A percentile compares a stretch with the other conserved stretches of the same genome.
These are phyloP conservation scores for Mirza zaza DNA, from an alignment of 2,113 vertebrate species.

Conservation along the genomic window DNA sequence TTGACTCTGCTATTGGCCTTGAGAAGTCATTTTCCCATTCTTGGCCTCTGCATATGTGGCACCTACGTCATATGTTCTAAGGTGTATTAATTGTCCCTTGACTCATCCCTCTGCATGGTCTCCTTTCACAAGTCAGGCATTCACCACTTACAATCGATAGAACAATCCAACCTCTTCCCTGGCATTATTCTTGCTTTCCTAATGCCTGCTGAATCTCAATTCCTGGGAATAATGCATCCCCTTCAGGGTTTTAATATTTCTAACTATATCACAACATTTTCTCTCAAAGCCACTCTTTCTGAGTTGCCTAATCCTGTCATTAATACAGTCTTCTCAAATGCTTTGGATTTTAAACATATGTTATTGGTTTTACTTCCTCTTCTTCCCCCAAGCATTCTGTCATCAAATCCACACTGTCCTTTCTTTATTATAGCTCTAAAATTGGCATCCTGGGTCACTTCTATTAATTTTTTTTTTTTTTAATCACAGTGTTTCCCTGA, in stretches of 20 bases:
- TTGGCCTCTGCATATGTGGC: neutral
- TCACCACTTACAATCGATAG: neutral
- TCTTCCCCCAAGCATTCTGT: neutral
- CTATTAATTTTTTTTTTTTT: neutral
- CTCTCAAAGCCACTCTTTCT: neutral
- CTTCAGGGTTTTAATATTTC: neutral
- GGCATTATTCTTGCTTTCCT: neutral
- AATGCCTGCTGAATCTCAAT: neutral
- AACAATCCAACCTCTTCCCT: neutral
- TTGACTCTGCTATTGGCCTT: neutral
- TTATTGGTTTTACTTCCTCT: neutral
- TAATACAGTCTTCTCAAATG: neutral
- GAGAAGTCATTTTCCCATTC: neutral
- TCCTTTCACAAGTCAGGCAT: neutral
- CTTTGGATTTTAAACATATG: neutral
- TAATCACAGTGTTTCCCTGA: neutral
- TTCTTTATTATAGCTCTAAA: constrained; percentile 34
- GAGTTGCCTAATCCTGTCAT: neutral
- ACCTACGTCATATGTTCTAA: neutral
- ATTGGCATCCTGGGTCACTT: neutral
- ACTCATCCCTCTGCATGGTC: neutral
- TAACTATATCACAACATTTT: neutral
- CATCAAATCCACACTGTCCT: neutral
- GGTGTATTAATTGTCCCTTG: neutral
- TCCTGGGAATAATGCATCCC: neutral